Evolutionary conservation across 2,113 vertebrate genomes (phyloP).

Genomic region (Scalopus aquaticus): DNA sequence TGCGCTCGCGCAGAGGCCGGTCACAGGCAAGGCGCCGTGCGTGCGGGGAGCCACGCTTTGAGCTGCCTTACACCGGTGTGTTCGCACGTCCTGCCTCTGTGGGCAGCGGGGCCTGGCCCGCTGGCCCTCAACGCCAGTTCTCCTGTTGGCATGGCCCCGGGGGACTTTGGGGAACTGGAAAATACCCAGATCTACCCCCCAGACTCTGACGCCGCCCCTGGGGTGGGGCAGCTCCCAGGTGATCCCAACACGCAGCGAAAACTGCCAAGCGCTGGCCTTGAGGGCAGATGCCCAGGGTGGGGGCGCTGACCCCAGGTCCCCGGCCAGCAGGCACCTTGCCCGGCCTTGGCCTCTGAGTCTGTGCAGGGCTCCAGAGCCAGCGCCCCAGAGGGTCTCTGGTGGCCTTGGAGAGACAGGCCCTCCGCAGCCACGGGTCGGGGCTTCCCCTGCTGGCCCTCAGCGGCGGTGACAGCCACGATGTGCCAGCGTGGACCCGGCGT

Average conservation of each 20-base stretch:
- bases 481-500: too few relatives aligned
- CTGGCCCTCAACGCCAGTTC: too few relatives aligned
- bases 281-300: too few relatives aligned
- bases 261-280: not conserved
- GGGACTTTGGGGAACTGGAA: not conserved
- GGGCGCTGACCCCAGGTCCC: too few relatives aligned
- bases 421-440: not conserved
- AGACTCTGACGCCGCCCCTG: not conserved
- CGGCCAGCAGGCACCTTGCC: not conserved
- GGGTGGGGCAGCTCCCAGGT: not conserved
- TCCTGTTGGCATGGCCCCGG: too few relatives aligned
- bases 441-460: not conserved
- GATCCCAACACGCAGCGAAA: not conserved
- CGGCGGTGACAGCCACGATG: not conserved
- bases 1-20: too few relatives aligned
- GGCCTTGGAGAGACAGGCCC: not conserved
- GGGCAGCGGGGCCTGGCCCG: too few relatives aligned
- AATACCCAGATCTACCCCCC: not conserved
- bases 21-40: too few relatives aligned
- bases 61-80: not conserved
- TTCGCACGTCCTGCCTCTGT: not conserved
- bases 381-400: not conserved
- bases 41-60: too few relatives aligned
- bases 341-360: not conserved
- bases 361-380: not conserved